Evolutionary conservation across 92 coral and sea anemone species (phyloP), one percentile per base, ranked within the genome.

Genomic region (Isaurus tuberculatus): DNA sequence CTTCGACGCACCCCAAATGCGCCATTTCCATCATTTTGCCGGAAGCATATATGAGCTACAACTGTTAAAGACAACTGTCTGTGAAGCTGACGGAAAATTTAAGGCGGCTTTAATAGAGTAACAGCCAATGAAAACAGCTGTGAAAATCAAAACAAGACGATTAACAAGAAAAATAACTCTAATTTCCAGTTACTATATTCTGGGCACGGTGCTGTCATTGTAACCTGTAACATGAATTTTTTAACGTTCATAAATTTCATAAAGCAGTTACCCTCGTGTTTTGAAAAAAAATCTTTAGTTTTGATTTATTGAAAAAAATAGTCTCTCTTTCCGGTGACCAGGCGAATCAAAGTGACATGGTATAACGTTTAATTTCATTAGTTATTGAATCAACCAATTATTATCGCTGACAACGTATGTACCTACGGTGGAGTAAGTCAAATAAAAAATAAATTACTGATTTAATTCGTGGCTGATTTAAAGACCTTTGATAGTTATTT

Each of bases 111-210:
- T n/a, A n/a, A n/a, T 26, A 42, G 28, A 72, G 15, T 40, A 72
- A 23, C 34, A 28, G 60, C 22, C 44, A 37, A 48, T 31, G 79
- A 72, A 44, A 43, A 57, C 79, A 42, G 37, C 57, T 11, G 25
- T 44, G 79, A 28, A 44, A 72, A 72, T 42, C 79, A 72, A 72
- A 72, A 72, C 79, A 43, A 19, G 61, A 16, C 29, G 26, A 10
- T 53, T 32, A 17, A 26, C 10, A 26, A 20, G 44, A 51, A 19
- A 53, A 70, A 20, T 26, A 27, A 44, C 46, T 40, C 10, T 72
- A 26, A 26, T 58, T 25, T 72, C 79, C 53, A 58, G 34, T 40
- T 40, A 40, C 46, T 0, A 40, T 40, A 40, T 40, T 40, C 46
- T 2, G 46, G 7, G 9, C 46, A 9, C 46, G 46, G 46, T 40